phyloP scores from a whole-genome alignment of 1,140 invertebrate species.

The Plutomurus gul region DNA sequence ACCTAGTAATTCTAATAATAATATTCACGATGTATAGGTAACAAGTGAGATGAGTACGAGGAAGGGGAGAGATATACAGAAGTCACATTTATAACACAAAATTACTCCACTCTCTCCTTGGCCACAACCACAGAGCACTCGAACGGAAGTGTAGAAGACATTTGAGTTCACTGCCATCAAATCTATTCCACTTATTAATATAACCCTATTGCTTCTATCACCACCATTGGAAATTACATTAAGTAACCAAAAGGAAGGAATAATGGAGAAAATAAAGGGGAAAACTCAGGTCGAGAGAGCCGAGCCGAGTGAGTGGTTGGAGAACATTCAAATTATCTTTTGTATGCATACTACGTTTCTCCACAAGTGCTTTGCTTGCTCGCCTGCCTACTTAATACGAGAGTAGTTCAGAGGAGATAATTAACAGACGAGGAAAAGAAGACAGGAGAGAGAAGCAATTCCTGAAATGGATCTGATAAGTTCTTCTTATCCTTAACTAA shows the following conservation, averaged over 20 bases:
- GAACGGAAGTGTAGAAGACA: background rate
- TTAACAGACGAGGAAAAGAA: background rate
- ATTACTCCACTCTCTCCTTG: background rate
- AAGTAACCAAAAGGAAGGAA: background rate
- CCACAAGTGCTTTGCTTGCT: background rate
- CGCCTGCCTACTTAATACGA: background rate
- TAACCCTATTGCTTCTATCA: background rate
- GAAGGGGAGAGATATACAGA: background rate
- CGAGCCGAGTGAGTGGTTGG: conserved; percentile 14
- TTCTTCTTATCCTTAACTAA: background rate
- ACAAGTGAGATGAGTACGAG: background rate
- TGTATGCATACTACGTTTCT: background rate
- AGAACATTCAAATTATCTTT: conserved; percentile 34
- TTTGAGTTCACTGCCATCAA: background rate
- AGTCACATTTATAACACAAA: conserved; percentile 21
- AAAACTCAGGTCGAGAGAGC: background rate
- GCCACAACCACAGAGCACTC: background rate
- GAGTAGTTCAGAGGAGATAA: conserved; percentile 7
- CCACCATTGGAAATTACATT: background rate
- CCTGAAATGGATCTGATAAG: conserved; percentile 45
- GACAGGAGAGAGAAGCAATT: background rate
- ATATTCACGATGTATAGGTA: no score
- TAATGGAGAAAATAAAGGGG: background rate
- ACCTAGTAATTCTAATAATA: no score
- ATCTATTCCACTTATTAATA: background rate